Percentiles rank a stretch among this genome's conserved stretches.
phyloP scores from a whole-genome alignment of 2,797 vertebrate species.

The Myoxocephalus aenaeus region DNA sequence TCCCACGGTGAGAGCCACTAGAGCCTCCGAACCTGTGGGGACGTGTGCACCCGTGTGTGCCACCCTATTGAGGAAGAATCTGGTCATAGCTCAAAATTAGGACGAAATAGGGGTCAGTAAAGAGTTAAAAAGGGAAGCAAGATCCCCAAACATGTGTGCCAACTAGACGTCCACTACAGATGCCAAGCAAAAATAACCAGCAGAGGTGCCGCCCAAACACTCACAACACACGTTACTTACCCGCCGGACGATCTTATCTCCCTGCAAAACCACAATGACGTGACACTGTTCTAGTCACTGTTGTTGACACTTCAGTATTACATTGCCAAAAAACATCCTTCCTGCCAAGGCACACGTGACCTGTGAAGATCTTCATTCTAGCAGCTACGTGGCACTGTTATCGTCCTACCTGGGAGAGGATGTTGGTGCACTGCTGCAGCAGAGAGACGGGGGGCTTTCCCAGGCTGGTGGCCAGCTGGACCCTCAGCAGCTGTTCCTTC shows the following conservation, averaged over 20 bases:
- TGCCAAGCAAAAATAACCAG: constrained; percentile 77
- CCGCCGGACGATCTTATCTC: constrained; percentile 99
- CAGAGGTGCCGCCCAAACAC: constrained; percentile 70
- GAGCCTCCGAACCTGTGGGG: constrained; percentile 5
- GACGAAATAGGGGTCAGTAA: constrained; percentile 48
- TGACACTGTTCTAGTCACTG: constrained; percentile 78
- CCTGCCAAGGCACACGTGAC: not conserved
- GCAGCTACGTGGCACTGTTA: not conserved
- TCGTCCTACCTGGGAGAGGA: constrained; percentile 94
- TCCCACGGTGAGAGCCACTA: constrained; percentile 2
- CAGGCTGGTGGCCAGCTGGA: constrained; percentile 96
- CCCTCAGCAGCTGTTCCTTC: constrained; percentile 96
- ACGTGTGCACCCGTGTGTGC: constrained; percentile 9
- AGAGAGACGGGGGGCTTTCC: constrained; percentile 97
- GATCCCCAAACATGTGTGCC: constrained; percentile 79
- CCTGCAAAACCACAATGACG: constrained; percentile 96
- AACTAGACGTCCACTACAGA: constrained; percentile 78
- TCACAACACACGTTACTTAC: constrained; percentile 89
- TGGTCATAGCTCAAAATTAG: constrained; percentile 38
- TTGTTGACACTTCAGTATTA: constrained; percentile 33
- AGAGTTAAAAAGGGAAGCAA: constrained; percentile 79
- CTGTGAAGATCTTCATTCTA: not conserved
- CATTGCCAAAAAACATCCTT: constrained; percentile 5
- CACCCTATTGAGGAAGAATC: constrained; percentile 35
- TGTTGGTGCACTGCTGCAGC: constrained; percentile 99